Base-by-base conservation (phyloP, 2,888 invertebrate species). In the Nomada ferruginata region DNA sequence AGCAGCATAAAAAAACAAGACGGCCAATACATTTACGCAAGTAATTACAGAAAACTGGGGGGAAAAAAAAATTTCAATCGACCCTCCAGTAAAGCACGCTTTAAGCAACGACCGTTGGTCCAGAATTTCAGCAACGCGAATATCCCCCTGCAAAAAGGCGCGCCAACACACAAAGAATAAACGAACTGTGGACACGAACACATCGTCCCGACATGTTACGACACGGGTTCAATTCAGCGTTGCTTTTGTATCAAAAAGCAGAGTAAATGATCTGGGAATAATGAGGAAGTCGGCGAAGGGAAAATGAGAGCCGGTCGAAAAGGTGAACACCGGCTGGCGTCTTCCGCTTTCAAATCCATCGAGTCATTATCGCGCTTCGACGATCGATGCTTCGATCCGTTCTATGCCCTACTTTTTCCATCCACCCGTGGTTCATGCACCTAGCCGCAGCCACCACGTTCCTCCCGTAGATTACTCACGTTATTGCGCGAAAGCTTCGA, bases 321-420 rank as follows among this genome's bases (percentile, higher is more conserved):
- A 86, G 87, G 82, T 88, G 81, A 81, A 60, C 81, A 69, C 60
- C 63, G 76, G 64, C 76, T 60, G 69, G 76, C 84, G 77, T 84
- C 88, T 86, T 86, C 86, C 76, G 78, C 80, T 87, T 88, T 84
- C 86, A 86, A 88, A 87, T 86, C 88, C 88, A 82, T 86, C 87
- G 84, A 78, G 79, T 87, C 86, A 88, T 87, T 88, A 87, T 86
- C 87, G 80, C 86, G 77, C 80, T 79, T 76, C 72, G 66, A 60
- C 80, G 87, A 87, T 86, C 87, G 84, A 88, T 87, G 78, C 74
- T 85, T 83, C 83, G 85, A 86, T 76, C 72, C 83, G 78, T 71
- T 79, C 82, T 29, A 59, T 65, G 87, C 29, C 83, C 86, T 85
- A 86, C 78, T 85, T 86, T 87, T 86, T 83, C 29, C 69, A 59